These are phyloP conservation scores for Gonocerus acuteangulatus DNA, from an alignment of 2,888 invertebrate genomes.

Conservation along the genomic window DNA sequence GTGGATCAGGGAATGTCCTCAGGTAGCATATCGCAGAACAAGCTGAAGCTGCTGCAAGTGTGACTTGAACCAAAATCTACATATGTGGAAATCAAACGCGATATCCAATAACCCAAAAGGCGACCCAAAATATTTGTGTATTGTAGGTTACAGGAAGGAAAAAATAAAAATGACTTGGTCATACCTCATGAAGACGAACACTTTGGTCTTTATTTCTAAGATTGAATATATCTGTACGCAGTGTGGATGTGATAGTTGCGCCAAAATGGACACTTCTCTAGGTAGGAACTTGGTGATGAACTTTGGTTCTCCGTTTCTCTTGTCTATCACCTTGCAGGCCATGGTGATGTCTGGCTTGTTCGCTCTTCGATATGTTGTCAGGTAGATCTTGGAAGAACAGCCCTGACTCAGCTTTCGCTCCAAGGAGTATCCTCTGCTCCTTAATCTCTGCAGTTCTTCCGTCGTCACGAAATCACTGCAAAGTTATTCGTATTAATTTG, in stretches of 20 bases:
- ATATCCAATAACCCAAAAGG: no score
- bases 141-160: no score
- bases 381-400: constrained; percentile 29
- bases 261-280: constrained; percentile 31
- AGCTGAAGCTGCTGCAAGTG: no score
- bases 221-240: constrained; percentile 32
- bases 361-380: constrained; percentile 26
- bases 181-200: constrained; percentile 35
- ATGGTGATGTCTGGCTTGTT: constrained; percentile 28
- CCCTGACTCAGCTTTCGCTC: constrained; percentile 30
- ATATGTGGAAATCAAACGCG: no score
- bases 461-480: not conserved
- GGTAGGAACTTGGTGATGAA: constrained; percentile 33
- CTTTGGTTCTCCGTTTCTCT: constrained; percentile 29
- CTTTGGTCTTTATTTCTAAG: constrained; percentile 30
- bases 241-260: constrained; percentile 29
- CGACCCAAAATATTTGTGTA: no score
- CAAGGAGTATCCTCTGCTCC: constrained; percentile 29
- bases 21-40: no score
- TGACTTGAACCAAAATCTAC: no score
- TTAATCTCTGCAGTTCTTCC: not conserved
- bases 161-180: no score
- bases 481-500: no score
- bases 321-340: constrained; percentile 35
- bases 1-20: no score